These are phyloP conservation scores for Lagopus leucura DNA, from an alignment of 2,113 vertebrate genomes.

Conservation along the genomic window DNA sequence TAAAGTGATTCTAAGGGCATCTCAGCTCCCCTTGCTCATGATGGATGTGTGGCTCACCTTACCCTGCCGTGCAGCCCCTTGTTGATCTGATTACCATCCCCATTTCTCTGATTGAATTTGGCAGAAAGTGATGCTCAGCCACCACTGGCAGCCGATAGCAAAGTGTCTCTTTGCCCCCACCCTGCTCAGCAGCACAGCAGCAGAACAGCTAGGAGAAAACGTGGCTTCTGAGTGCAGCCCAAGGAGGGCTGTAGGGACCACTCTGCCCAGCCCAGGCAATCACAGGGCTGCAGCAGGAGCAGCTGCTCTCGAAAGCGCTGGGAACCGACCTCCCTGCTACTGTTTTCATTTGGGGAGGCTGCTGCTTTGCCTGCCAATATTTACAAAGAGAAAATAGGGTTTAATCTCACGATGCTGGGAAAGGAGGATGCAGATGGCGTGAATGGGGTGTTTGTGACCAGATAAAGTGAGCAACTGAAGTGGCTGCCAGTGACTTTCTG, in stretches of 20 bases:
- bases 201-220: neutral
- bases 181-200: neutral
- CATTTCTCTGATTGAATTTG: conserved; percentile 42
- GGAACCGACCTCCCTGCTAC: neutral
- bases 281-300: neutral
- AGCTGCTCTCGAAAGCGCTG: neutral
- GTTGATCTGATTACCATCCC: conserved; percentile 46
- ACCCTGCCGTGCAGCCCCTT: neutral
- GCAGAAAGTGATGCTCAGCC: neutral
- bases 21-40: neutral
- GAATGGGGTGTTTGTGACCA: conserved; percentile 38
- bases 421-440: conserved; percentile 61
- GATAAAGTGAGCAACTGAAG: conserved; percentile 17
- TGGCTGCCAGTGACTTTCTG: conserved; percentile 30
- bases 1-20: neutral
- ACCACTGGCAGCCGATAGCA: neutral
- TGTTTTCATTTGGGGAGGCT: conserved; percentile 59
- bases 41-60: neutral
- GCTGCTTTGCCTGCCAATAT: conserved; percentile 40
- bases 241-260: neutral
- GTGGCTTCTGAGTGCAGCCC: neutral
- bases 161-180: neutral
- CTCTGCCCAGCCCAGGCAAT: neutral
- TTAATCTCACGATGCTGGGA: conserved; percentile 34
- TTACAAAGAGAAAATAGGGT: conserved; percentile 47